phyloP scores from a whole-genome alignment of 2,797 vertebrate genomes.

The Erethizon dorsatum region DNA sequence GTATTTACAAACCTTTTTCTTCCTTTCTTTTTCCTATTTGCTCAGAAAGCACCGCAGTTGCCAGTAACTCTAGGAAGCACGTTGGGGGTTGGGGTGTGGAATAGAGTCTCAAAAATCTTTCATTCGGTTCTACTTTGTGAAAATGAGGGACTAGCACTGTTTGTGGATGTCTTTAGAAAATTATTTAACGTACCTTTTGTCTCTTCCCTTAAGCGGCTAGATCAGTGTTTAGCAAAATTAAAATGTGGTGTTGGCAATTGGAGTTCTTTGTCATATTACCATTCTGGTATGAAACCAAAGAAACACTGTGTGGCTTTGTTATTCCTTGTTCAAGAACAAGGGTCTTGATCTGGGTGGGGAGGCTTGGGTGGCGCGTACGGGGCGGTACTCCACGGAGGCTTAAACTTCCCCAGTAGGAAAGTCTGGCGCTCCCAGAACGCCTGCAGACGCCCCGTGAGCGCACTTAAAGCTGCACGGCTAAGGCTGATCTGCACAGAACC shows the following conservation, averaged over 20 bases:
- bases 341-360: background rate
- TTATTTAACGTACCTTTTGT: conserved; percentile 47
- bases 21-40: background rate
- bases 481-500: conserved; percentile 18
- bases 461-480: background rate
- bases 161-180: conserved; percentile 40
- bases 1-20: conserved; percentile 5
- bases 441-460: background rate
- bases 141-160: background rate
- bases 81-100: background rate
- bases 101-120: background rate
- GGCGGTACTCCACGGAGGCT: background rate
- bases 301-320: background rate
- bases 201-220: background rate
- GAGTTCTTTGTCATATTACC: background rate
- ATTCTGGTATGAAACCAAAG: background rate
- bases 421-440: background rate
- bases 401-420: conserved; percentile 5
- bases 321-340: background rate
- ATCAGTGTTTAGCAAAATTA: conserved; percentile 45
- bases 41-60: background rate
- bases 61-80: background rate
- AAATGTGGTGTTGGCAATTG: background rate
- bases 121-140: conserved; percentile 10
- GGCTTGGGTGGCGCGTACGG: background rate